phyloP scores from a whole-genome alignment of 2,797 vertebrate genomes.

The Paratrypauchen microcephalus region DNA sequence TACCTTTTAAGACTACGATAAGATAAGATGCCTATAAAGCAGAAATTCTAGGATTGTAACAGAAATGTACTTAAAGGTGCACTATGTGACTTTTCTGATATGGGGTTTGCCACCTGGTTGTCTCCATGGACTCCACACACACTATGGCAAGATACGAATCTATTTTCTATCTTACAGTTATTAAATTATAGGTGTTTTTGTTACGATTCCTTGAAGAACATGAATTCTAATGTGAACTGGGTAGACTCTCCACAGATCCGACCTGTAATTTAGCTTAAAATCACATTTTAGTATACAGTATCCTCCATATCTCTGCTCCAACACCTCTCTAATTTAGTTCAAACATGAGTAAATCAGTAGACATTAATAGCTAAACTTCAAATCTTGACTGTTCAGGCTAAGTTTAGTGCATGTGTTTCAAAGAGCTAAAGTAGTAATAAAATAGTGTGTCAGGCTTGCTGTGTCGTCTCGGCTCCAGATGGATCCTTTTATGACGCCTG shows the following conservation, averaged over 20 bases:
- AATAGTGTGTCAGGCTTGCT: not conserved
- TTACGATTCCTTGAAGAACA: not conserved
- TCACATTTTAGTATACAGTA: too few relatives aligned
- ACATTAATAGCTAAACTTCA: constrained; percentile 24
- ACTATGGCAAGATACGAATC: too few relatives aligned
- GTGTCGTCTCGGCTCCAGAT: constrained; percentile 1
- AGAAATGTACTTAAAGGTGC: not conserved
- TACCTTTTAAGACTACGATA: not conserved
- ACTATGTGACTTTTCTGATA: not conserved
- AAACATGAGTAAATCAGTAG: constrained; percentile 11
- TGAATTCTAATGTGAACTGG: not conserved
- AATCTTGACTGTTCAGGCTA: constrained; percentile 1
- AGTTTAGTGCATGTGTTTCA: constrained; percentile 8
- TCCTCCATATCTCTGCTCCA: not conserved
- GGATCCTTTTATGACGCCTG: not conserved
- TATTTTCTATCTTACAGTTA: not conserved
- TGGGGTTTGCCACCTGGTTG: not conserved
- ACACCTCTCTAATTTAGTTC: constrained; percentile 12
- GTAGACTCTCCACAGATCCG: not conserved
- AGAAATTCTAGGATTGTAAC: not conserved
- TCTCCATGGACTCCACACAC: not conserved
- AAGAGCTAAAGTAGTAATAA: constrained; percentile 12
- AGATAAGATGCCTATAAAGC: not conserved
- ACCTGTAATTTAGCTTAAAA: not conserved
- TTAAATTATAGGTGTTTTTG: not conserved